Percentiles rank a stretch among this genome's conserved stretches.
These are phyloP conservation scores for Hippocampus mohnikei DNA, from an alignment of 2,113 vertebrate species.

Conservation along the genomic window DNA sequence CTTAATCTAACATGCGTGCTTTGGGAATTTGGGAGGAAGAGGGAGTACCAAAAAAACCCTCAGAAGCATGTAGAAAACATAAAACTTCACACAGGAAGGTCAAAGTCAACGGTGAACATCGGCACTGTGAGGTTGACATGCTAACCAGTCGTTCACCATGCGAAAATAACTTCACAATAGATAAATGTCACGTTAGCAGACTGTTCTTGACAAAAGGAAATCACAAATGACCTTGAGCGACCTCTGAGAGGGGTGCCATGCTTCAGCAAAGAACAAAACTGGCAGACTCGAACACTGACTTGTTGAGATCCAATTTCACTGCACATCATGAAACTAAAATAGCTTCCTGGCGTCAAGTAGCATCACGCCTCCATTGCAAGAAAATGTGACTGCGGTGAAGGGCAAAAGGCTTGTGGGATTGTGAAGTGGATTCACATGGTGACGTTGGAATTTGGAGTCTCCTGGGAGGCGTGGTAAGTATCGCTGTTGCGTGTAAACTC, in stretches of 20 bases:
- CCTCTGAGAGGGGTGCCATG: conserved; percentile 10
- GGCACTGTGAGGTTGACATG: not conserved
- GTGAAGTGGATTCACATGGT: not conserved
- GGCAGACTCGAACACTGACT: conserved; percentile 43
- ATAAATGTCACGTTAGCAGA: not conserved
- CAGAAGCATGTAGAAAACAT: not conserved
- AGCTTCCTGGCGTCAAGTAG: conserved; percentile 42
- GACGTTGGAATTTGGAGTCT: conserved; percentile 3
- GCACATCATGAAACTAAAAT: conserved; percentile 55
- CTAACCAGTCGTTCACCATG: not conserved
- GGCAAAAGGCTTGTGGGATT: not conserved
- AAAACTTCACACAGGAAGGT: not conserved
- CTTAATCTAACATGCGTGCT: too few relatives aligned
- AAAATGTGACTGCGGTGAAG: conserved; percentile 14
- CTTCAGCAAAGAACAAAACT: conserved; percentile 18
- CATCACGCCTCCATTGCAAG: conserved; percentile 39
- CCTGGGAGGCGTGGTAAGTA: not conserved
- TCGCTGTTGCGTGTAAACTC: not conserved
- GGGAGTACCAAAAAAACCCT: too few relatives aligned
- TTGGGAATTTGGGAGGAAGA: too few relatives aligned
- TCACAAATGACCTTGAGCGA: conserved; percentile 39
- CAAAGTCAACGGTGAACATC: not conserved
- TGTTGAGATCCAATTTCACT: conserved; percentile 55
- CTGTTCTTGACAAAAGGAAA: conserved; percentile 16
- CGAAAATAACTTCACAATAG: not conserved